These are phyloP conservation scores for Megalops atlanticus DNA, from an alignment of 2,113 vertebrate genomes.

Conservation along the genomic window DNA sequence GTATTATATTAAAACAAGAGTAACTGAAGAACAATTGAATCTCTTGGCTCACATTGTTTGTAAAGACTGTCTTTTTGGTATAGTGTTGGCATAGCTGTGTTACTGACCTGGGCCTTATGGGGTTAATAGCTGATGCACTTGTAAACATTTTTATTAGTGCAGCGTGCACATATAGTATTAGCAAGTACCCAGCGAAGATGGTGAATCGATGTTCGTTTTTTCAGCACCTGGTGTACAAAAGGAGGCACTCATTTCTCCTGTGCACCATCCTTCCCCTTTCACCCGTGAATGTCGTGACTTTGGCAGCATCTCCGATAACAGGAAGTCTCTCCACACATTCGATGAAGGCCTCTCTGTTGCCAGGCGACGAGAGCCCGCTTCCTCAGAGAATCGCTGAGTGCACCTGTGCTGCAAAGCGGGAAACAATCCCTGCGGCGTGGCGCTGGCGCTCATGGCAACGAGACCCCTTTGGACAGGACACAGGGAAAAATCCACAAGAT, in stretches of 20 bases:
- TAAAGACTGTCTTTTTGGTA: no score
- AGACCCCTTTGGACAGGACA: neutral
- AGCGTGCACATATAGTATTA: constrained; percentile 6
- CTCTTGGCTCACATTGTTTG: no score
- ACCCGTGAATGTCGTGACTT: constrained; percentile 29
- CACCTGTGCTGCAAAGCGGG: constrained; percentile 55
- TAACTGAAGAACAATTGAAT: no score
- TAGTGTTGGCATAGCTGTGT: no score
- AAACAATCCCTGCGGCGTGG: constrained; percentile 22
- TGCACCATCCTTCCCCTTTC: constrained; percentile 26
- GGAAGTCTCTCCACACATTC: constrained; percentile 36
- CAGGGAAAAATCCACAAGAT: no score
- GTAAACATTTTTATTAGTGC: neutral
- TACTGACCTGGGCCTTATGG: no score
- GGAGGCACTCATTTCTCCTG: neutral
- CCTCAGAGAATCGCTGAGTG: constrained; percentile 49
- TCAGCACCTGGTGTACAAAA: neutral
- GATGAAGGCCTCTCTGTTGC: constrained; percentile 53
- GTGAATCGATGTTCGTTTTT: neutral
- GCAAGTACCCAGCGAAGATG: constrained; percentile 23
- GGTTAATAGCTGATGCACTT: no score
- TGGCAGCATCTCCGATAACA: constrained; percentile 45
- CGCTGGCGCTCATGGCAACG: neutral
- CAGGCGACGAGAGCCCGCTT: constrained; percentile 50
- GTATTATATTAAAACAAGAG: no score